Conservation (phyloP, 2,888 invertebrate species). For the Melipona bicolor region DNA sequence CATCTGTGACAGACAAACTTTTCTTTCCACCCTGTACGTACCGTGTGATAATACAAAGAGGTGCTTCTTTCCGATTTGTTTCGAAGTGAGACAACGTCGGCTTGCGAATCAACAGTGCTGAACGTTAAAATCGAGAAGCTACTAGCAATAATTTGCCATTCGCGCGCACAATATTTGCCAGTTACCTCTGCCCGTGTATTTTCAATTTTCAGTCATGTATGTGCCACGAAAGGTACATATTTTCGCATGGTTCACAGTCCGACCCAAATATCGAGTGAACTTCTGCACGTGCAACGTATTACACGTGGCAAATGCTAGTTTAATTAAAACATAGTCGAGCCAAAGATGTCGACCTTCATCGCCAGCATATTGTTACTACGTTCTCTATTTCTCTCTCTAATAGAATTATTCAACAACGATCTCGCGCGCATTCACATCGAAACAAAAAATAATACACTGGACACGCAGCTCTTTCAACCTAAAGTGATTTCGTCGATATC, state of each 20-base stretch:
- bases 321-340: slow-evolving; percentile 19
- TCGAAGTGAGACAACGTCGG: neutral
- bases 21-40: neutral
- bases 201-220: neutral
- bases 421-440: neutral
- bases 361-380: too few relatives aligned
- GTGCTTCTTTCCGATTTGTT: neutral
- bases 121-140: neutral
- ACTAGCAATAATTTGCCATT: neutral
- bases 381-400: neutral
- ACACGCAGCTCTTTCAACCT: too few relatives aligned
- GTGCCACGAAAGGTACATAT: neutral
- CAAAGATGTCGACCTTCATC: neutral
- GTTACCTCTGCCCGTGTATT: neutral
- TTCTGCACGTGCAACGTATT: neutral
- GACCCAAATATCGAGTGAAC: neutral
- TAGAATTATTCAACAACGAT: neutral
- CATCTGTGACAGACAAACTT: too few relatives aligned
- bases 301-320: neutral
- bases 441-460: too few relatives aligned
- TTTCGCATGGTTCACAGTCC: neutral
- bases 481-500: too few relatives aligned
- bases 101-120: neutral
- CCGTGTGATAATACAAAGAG: neutral
- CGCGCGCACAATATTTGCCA: neutral